A percentile compares a stretch with the other conserved stretches of the same genome.
These are phyloP conservation scores for Agapornis canus DNA, from an alignment of 2,797 vertebrate species.

Conservation along the genomic window DNA sequence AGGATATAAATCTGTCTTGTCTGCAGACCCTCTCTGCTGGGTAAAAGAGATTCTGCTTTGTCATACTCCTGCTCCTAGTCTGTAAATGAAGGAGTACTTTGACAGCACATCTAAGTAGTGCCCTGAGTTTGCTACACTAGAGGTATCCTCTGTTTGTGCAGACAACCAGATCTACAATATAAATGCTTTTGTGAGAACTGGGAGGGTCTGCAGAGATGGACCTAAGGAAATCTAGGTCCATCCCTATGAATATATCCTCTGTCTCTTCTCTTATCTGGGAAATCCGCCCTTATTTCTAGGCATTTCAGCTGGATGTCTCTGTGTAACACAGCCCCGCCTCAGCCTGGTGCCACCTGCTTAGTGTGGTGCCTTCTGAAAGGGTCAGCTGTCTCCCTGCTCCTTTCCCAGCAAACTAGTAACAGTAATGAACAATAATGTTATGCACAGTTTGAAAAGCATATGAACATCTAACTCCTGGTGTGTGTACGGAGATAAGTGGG, in stretches of 20 bases:
- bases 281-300: accelerated
- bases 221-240: accelerated
- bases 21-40: neutral
- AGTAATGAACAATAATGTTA: neutral
- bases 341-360: neutral
- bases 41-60: neutral
- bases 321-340: accelerated
- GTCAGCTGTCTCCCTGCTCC: neutral
- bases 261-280: neutral
- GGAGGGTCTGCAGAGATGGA: neutral
- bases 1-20: neutral
- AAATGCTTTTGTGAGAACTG: neutral
- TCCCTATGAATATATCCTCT: neutral
- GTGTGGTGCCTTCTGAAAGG: accelerated
- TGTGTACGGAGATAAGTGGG: neutral
- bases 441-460: neutral
- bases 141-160: neutral
- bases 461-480: neutral
- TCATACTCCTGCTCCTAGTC: neutral
- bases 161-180: neutral
- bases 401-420: neutral
- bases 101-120: neutral
- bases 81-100: neutral
- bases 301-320: neutral
- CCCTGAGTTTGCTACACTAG: neutral